These are phyloP conservation scores for Macropodus opercularis DNA, from an alignment of 2,797 vertebrate genomes.

Conservation along the genomic window DNA sequence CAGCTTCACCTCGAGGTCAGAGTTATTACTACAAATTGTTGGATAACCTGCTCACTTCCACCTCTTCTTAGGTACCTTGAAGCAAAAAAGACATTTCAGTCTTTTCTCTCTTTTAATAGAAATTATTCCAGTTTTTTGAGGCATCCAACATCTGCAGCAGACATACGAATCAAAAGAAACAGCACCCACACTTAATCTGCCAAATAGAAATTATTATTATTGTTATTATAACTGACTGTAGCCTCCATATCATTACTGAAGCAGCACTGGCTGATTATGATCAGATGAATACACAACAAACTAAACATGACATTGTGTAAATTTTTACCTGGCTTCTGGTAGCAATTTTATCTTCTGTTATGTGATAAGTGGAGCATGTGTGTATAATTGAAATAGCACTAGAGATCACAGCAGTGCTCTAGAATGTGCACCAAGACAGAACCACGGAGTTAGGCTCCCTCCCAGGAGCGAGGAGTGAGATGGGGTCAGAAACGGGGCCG, in stretches of 20 bases:
- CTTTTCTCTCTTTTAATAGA: conserved; percentile 1
- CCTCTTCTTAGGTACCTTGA: conserved; percentile 30
- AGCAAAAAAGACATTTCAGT: conserved; percentile 15
- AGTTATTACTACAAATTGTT: conserved; percentile 26
- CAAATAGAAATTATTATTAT: neutral
- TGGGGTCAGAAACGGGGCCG: too few species aligned
- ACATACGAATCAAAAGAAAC: neutral
- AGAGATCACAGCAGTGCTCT: too few species aligned
- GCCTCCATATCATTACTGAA: neutral
- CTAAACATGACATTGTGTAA: neutral
- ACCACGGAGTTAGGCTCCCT: too few species aligned
- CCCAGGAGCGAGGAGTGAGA: too few species aligned
- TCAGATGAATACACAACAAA: neutral
- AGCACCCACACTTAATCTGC: neutral
- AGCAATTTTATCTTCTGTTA: neutral
- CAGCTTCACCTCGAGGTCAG: conserved; percentile 26
- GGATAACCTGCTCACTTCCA: conserved; percentile 17
- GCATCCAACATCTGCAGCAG: neutral
- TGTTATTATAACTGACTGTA: neutral
- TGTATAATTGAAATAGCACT: too few species aligned
- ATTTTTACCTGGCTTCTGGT: neutral
- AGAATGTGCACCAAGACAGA: too few species aligned
- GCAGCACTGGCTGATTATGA: neutral
- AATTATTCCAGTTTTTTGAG: neutral
- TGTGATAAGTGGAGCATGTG: neutral